Base-by-base conservation (phyloP, 1,140 invertebrate genomes). In the Aphelenchoides fujianensis region DNA sequence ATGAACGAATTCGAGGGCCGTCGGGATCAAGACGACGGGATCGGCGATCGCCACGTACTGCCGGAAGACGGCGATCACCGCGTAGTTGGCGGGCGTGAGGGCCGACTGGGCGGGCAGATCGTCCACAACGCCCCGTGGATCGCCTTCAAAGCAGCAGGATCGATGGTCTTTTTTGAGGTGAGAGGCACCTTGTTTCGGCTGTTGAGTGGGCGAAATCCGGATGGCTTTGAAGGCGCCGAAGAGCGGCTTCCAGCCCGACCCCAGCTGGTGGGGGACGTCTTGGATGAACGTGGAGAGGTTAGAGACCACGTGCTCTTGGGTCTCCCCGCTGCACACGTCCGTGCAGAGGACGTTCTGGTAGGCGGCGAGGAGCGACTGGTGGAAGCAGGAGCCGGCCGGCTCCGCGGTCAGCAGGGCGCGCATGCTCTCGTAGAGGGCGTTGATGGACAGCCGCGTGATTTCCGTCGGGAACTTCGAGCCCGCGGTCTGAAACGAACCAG, bases 141-240 rank as follows among this genome's bases (percentile, higher is more conserved):
- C 41, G n/a, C n/a, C n/a, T n/a, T n/a, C n/a, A n/a, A n/a, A n/a
- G n/a, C n/a, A n/a, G n/a, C n/a, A n/a, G n/a, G n/a, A n/a, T n/a
- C n/a, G n/a, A n/a, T n/a, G n/a, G n/a, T n/a, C n/a, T n/a, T n/a
- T n/a, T n/a, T n/a, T n/a, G n/a, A n/a, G n/a, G n/a, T n/a, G n/a
- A n/a, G n/a, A n/a, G 23, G 41, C 41, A 5, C 66, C 70, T 67
- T 5, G 19, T 66, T 9, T 72, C n/a, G 48, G 28, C n/a, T 35
- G 7, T 0, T 34, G 7, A n/a, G n/a, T n/a, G 31, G 63, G 52
- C 1, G 52, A 62, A 16, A 35, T 67, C 19, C 53, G 37, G n/a
- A 73, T 55, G 27, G 71, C 72, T 34, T 74, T 74, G 9, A 74
- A 37, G 16, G 72, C 72, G 36, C 73, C 35, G 30, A 74, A 74